Percentiles rank a stretch among this genome's conserved stretches.
These are phyloP conservation scores for Equus quagga DNA, from an alignment of 2,113 vertebrate species.

Conservation along the genomic window DNA sequence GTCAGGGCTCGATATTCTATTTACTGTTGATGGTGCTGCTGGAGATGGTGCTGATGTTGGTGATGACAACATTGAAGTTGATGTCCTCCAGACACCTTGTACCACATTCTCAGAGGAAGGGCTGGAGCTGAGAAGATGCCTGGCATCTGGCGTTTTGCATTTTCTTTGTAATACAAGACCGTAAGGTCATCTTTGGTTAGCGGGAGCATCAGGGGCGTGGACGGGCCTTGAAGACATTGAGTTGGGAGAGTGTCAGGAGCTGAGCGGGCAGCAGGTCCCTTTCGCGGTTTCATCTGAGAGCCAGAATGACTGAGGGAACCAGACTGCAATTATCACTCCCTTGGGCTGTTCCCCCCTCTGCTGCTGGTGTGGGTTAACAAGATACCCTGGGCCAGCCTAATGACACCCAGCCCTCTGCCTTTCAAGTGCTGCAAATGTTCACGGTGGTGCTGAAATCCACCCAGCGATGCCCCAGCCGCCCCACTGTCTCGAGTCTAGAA, in stretches of 20 bases:
- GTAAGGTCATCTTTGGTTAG: neutral
- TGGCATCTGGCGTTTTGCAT: neutral
- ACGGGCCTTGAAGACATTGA: neutral
- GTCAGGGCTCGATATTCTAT: neutral
- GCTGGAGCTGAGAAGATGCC: neutral
- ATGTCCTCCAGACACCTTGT: neutral
- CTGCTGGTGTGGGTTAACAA: neutral
- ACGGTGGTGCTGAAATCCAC: neutral
- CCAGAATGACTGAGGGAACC: neutral
- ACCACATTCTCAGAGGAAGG: neutral
- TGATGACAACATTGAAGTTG: too few species aligned
- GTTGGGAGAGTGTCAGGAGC: neutral
- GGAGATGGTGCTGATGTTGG: neutral
- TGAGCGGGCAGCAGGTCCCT: neutral
- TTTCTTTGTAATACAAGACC: constrained; percentile 13
- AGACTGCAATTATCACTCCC: neutral
- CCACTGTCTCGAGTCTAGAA: neutral
- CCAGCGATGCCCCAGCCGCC: neutral
- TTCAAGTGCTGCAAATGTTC: neutral
- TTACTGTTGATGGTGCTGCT: rapidly evolving
- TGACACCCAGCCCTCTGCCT: neutral
- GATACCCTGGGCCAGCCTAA: neutral
- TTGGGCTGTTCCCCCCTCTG: neutral
- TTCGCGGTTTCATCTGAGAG: neutral
- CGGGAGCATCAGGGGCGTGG: neutral